Percentiles rank a stretch among this genome's conserved stretches.
Conservation (phyloP, 2,888 invertebrate genomes). For the Boloria selene region DNA sequence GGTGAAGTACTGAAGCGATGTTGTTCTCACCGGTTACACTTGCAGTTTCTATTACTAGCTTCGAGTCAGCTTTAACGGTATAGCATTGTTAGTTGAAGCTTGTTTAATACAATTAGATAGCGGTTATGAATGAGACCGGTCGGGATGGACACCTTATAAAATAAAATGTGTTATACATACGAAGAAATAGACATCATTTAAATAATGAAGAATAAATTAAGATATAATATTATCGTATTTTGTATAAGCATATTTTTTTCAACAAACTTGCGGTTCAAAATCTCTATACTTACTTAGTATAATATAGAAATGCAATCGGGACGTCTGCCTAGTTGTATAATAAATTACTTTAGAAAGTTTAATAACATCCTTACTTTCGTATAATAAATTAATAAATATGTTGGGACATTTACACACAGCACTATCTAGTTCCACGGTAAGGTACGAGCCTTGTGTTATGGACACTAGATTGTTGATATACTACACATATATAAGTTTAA, state of each 20-base stretch:
- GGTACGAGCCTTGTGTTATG: too few relatives aligned
- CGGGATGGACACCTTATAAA: too few relatives aligned
- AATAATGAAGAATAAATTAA: too few relatives aligned
- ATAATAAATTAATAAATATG: too few relatives aligned
- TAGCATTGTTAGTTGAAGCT: background rate
- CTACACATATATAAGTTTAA: too few relatives aligned
- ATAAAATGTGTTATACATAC: background rate
- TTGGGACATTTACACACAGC: too few relatives aligned
- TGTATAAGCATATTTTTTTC: background rate
- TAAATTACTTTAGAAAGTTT: background rate
- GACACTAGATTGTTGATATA: too few relatives aligned
- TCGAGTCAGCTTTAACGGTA: conserved; percentile 2
- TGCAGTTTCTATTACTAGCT: conserved; percentile 2
- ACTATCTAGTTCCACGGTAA: too few relatives aligned
- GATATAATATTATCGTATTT: too few relatives aligned
- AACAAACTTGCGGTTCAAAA: background rate
- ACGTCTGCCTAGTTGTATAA: background rate
- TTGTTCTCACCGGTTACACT: conserved; percentile 26
- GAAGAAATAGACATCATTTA: too few relatives aligned
- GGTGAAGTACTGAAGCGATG: conserved; percentile 26
- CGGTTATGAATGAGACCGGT: background rate
- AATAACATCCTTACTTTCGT: too few relatives aligned
- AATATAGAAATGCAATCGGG: background rate
- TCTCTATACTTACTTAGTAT: background rate
- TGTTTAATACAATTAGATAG: conserved; percentile 12